phyloP scores from a whole-genome alignment of 2,797 vertebrate species.

The Tapirus indicus region DNA sequence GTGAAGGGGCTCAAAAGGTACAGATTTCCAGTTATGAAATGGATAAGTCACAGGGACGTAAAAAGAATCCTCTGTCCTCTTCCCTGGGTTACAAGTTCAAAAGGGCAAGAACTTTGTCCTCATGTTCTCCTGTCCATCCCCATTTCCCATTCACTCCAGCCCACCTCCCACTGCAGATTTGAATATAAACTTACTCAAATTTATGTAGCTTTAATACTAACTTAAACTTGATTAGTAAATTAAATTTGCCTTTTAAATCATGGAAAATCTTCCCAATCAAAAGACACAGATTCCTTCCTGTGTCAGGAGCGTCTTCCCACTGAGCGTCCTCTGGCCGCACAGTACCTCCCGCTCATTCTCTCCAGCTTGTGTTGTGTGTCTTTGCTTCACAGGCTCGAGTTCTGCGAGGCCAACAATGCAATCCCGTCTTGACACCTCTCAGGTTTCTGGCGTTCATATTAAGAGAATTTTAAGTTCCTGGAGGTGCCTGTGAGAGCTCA shows the following conservation, averaged over 20 bases:
- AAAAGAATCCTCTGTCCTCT: not conserved
- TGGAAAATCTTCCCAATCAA: not conserved
- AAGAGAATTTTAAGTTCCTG: not conserved
- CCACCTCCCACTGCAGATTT: not conserved
- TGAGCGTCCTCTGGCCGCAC: not conserved
- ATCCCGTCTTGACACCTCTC: not conserved
- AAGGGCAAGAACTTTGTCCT: not conserved
- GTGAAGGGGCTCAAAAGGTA: not conserved
- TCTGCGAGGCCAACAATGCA: not conserved
- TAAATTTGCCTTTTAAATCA: not conserved
- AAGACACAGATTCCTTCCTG: not conserved
- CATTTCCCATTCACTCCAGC: not conserved
- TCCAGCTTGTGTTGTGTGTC: not conserved
- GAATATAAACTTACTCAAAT: not conserved
- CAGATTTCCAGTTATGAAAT: not conserved
- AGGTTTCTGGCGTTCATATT: not conserved
- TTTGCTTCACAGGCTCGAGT: not conserved
- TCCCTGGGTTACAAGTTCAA: not conserved
- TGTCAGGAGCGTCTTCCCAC: not conserved
- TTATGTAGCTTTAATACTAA: not conserved
- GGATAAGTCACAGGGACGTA: not conserved
- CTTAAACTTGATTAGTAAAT: not conserved
- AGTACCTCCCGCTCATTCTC: not conserved
- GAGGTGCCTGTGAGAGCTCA: not conserved
- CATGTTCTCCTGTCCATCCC: not conserved